These are phyloP conservation scores for Melanotaenia trifasciata DNA, from an alignment of 2,797 vertebrate species.

Conservation along the genomic window DNA sequence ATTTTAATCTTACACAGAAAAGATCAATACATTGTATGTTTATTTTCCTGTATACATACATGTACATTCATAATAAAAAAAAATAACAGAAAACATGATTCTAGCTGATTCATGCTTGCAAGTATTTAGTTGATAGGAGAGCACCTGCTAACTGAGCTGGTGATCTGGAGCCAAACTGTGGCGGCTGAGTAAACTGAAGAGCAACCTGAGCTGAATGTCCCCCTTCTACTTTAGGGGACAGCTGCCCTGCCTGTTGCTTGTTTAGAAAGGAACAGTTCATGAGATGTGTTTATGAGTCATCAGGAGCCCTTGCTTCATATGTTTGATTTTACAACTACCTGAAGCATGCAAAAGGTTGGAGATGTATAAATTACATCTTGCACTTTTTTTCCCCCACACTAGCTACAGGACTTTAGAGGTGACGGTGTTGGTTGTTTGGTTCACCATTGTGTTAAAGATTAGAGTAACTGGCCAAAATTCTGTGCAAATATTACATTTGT, in stretches of 20 bases:
- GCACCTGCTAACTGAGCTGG: constrained; percentile 3
- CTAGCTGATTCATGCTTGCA: constrained; percentile 4
- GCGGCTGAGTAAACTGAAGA: constrained; percentile 25
- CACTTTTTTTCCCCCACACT: not conserved
- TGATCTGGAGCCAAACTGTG: constrained; percentile 26
- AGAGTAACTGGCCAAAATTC: not conserved
- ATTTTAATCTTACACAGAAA: constrained; percentile 42
- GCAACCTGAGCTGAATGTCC: constrained; percentile 11
- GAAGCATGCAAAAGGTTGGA: constrained; percentile 7
- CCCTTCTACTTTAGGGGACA: constrained; percentile 11
- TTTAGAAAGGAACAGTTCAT: constrained; percentile 28
- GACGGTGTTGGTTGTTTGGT: not conserved
- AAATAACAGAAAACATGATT: constrained; percentile 12
- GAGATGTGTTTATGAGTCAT: constrained; percentile 4
- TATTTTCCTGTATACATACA: constrained; percentile 17
- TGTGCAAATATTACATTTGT: not conserved
- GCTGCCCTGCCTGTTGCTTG: constrained; percentile 10
- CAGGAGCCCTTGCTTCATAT: not conserved
- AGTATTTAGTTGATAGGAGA: constrained; percentile 25
- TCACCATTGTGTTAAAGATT: not conserved
- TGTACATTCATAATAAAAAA: constrained; percentile 35
- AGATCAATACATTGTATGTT: constrained; percentile 24
- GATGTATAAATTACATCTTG: not conserved
- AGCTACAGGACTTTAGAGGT: not conserved
- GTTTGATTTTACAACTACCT: not conserved